Percentiles rank a stretch among this genome's conserved stretches.
These are phyloP conservation scores for Triops cancriformis DNA, from an alignment of 1,140 invertebrate species.

Conservation along the genomic window DNA sequence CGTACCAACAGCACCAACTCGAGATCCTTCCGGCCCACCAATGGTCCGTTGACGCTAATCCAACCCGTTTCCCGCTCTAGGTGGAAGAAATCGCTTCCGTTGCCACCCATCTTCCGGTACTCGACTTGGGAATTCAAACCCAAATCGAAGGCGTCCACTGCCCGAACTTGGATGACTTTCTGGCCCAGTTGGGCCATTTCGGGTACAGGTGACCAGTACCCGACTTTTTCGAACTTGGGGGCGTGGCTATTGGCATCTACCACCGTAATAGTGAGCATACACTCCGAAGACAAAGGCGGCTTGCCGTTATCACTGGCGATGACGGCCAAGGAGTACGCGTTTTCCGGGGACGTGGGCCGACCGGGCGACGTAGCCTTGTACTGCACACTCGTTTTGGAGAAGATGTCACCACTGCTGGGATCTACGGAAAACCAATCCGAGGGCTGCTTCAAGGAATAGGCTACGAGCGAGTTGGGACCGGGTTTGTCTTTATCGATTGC, in stretches of 20 bases:
- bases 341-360: constrained; percentile 62
- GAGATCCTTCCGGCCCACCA: constrained; percentile 45
- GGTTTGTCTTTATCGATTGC: constrained; percentile 83
- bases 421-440: constrained; percentile 85
- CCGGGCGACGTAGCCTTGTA: constrained; percentile 70
- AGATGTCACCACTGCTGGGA: constrained; percentile 78
- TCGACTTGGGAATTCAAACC: constrained; percentile 80
- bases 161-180: constrained; percentile 52
- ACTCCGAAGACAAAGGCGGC: constrained; percentile 77
- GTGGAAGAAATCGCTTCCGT: constrained; percentile 66
- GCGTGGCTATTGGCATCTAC: constrained; percentile 84
- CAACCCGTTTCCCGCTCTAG: constrained; percentile 67
- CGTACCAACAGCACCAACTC: constrained; percentile 57
- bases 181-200: constrained; percentile 61
- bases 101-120: constrained; percentile 65
- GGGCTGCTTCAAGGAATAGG: constrained; percentile 79
- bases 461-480: constrained; percentile 86
- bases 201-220: constrained; percentile 73
- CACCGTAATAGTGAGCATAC: constrained; percentile 73
- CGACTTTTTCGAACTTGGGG: constrained; percentile 62
- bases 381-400: constrained; percentile 67
- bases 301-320: constrained; percentile 87
- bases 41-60: constrained; percentile 56
- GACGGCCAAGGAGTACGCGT: constrained; percentile 73
- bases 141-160: constrained; percentile 66